Percentiles rank a stretch among this genome's conserved stretches.
phyloP scores from a whole-genome alignment of 1,140 invertebrate species.

The Delia radicum region DNA sequence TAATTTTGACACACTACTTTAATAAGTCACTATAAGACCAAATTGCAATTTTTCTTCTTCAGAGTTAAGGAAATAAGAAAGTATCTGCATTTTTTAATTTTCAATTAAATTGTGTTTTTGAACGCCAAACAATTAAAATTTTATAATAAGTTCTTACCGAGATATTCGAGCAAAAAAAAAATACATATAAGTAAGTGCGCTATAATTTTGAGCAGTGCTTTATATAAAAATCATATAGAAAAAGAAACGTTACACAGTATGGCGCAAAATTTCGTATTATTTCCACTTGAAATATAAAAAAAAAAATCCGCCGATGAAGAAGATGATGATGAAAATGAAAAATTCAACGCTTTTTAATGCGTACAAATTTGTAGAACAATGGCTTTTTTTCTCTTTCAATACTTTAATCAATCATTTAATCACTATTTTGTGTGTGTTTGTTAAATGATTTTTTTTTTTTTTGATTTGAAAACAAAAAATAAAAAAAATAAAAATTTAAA shows the following conservation, averaged over 20 bases:
- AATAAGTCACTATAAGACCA: too few relatives aligned
- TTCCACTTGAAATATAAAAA: neutral
- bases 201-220: neutral
- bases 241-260: constrained; percentile 13
- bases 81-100: too few relatives aligned
- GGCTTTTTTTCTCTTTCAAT: neutral
- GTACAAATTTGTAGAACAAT: constrained; percentile 19
- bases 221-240: neutral
- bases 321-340: neutral
- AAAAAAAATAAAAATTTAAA: too few relatives aligned
- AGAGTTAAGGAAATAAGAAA: too few relatives aligned
- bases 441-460: constrained; percentile 1
- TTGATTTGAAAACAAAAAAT: neutral
- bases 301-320: neutral
- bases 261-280: constrained; percentile 6
- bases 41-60: too few relatives aligned
- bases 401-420: constrained; percentile 18
- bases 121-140: too few relatives aligned
- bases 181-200: too few relatives aligned
- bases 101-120: too few relatives aligned
- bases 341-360: constrained; percentile 16
- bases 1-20: too few relatives aligned
- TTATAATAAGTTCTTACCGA: too few relatives aligned
- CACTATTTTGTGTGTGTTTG: neutral
- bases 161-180: too few relatives aligned